Percentiles rank a stretch among this genome's conserved stretches.
Conservation (phyloP, 2,113 vertebrate species). For the Entosphenus tridentatus region DNA sequence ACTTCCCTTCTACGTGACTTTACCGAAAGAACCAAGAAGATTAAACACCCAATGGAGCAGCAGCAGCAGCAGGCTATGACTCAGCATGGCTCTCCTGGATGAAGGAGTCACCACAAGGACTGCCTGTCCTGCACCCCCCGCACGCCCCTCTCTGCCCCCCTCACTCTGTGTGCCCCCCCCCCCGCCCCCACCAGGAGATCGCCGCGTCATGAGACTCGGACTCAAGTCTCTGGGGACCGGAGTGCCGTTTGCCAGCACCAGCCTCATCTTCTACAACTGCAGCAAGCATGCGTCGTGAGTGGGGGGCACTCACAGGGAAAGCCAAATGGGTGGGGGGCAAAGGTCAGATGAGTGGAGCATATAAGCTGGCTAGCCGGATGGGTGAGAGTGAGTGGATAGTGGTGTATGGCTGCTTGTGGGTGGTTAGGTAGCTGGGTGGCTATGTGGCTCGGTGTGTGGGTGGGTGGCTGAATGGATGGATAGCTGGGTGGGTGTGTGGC, state of each 20-base stretch:
- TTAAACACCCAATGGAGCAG: too few species aligned
- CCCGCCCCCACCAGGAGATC: slow-evolving; percentile 36
- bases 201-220: slow-evolving; percentile 84
- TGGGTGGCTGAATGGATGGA: background rate
- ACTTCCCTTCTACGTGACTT: too few species aligned
- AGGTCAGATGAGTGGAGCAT: background rate
- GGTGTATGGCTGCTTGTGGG: too few species aligned
- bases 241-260: slow-evolving; percentile 84
- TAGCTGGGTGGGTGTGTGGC: background rate
- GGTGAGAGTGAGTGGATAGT: too few species aligned
- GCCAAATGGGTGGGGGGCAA: background rate
- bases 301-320: background rate
- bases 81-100: too few species aligned
- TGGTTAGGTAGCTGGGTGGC: background rate
- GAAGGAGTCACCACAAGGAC: too few species aligned
- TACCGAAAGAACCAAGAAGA: too few species aligned
- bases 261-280: slow-evolving; percentile 97
- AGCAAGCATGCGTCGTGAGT: slow-evolving; percentile 84
- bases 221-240: slow-evolving; percentile 94
- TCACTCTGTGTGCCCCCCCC: too few species aligned
- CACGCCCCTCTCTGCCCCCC: too few species aligned
- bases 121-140: too few species aligned
- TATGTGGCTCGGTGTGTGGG: background rate
- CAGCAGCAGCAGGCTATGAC: too few species aligned
- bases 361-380: too few species aligned